These are phyloP conservation scores for Hypercompe scribonia DNA, from an alignment of 2,888 invertebrate species.

Conservation along the genomic window DNA sequence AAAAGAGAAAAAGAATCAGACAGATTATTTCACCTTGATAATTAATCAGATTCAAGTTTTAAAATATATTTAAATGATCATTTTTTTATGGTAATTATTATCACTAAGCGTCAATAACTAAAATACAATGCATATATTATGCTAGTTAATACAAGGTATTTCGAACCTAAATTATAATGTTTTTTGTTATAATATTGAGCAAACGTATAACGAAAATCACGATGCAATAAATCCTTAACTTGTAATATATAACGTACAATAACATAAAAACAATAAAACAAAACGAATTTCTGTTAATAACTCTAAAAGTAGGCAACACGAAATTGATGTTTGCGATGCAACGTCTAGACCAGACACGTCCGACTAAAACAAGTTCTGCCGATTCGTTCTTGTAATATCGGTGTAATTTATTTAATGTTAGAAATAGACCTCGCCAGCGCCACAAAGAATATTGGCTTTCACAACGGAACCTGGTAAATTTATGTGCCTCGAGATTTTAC, in stretches of 20 bases:
- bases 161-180: conserved; percentile 8
- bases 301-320: conserved; percentile 62
- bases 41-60: background rate
- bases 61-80: background rate
- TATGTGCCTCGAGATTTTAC: conserved; percentile 82
- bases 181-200: background rate
- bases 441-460: conserved; percentile 86
- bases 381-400: conserved; percentile 85
- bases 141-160: conserved; percentile 1
- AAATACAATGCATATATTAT: background rate
- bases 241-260: conserved; percentile 27
- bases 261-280: conserved; percentile 36
- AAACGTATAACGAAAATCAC: conserved; percentile 22
- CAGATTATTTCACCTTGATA: background rate
- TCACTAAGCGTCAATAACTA: background rate
- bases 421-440: conserved; percentile 81
- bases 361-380: conserved; percentile 77
- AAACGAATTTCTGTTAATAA: conserved; percentile 49
- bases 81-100: background rate
- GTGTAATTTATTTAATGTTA: conserved; percentile 86
- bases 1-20: background rate
- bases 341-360: conserved; percentile 76
- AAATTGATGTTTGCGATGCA: conserved; percentile 78
- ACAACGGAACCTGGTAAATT: conserved; percentile 84
- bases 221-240: conserved; percentile 30